Evolutionary conservation across 1,140 invertebrate species (phyloP).

Genomic region (Hydropsyche tenuis): DNA sequence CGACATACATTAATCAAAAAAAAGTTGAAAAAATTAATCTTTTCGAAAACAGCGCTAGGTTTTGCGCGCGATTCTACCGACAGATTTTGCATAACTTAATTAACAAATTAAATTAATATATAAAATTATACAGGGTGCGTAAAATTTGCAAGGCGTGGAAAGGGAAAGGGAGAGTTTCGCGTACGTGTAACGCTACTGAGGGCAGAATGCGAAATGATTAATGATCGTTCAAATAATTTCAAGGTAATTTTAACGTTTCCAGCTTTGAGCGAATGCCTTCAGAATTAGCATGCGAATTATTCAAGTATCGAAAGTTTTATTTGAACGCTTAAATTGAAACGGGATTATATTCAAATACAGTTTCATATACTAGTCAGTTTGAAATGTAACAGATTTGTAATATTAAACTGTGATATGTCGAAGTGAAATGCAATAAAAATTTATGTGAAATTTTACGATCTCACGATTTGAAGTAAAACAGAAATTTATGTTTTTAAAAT

Average conservation of each 20-base stretch:
- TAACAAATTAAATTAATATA: conserved; percentile 24
- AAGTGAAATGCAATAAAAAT: too few relatives aligned
- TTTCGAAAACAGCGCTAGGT: background rate
- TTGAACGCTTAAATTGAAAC: too few relatives aligned
- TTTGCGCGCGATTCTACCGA: background rate
- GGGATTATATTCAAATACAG: too few relatives aligned
- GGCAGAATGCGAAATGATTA: conserved; percentile 18
- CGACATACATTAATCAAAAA: background rate
- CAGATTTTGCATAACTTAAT: conserved; percentile 22
- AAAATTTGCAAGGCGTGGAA: too few relatives aligned
- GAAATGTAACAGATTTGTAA: too few relatives aligned
- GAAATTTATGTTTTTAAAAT: too few relatives aligned
- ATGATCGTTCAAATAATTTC: conserved; percentile 11
- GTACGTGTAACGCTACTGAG: background rate
- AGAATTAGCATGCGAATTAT: too few relatives aligned
- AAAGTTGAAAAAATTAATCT: background rate
- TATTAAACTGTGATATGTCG: too few relatives aligned
- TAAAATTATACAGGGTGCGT: background rate
- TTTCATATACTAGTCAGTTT: too few relatives aligned
- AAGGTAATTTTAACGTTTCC: conserved; percentile 7
- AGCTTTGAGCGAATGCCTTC: background rate
- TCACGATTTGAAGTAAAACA: too few relatives aligned
- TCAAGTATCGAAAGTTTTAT: too few relatives aligned
- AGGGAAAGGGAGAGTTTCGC: background rate
- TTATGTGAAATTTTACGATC: too few relatives aligned